Evolutionary conservation across 2,888 invertebrate species (phyloP).

Genomic region (Diploptera punctata): DNA sequence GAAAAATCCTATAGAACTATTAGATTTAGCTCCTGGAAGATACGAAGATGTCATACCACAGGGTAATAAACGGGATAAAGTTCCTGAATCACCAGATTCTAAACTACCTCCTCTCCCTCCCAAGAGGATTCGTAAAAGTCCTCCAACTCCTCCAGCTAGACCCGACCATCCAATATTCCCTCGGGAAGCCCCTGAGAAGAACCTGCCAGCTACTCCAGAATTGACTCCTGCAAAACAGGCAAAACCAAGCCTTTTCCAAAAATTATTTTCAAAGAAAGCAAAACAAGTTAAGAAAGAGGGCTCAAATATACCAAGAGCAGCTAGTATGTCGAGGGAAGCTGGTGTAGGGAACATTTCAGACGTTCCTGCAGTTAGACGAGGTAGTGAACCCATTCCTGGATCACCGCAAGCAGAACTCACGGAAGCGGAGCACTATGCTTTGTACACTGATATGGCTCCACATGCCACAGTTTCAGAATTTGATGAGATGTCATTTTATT

Average conservation of each 20-base stretch:
- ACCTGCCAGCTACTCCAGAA: constrained; percentile 33
- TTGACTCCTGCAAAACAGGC: constrained; percentile 17
- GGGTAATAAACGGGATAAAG: constrained; percentile 46
- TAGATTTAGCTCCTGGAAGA: constrained; percentile 53
- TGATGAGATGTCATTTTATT: constrained; percentile 87
- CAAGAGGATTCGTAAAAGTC: constrained; percentile 62
- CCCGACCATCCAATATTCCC: constrained; percentile 3
- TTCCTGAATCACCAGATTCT: constrained; percentile 58
- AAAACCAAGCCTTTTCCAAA: constrained; percentile 45
- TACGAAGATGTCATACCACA: constrained; percentile 67
- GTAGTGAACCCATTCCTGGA: not conserved
- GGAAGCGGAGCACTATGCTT: constrained; percentile 86
- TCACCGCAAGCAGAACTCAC: constrained; percentile 70
- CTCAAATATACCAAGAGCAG: not conserved
- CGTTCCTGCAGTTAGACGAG: constrained; percentile 28
- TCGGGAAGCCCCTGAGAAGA: constrained; percentile 32
- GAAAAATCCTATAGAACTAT: constrained; percentile 76
- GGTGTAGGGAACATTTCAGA: constrained; percentile 33
- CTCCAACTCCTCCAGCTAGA: constrained; percentile 46
- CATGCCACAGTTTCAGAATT: constrained; percentile 87
- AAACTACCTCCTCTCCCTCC: constrained; percentile 81
- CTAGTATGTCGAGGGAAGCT: constrained; percentile 28
- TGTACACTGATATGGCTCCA: constrained; percentile 86
- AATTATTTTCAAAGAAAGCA: constrained; percentile 44
- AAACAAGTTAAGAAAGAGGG: constrained; percentile 32